phyloP scores from a whole-genome alignment of 2,888 invertebrate species.

The Rhamnusium bicolor region DNA sequence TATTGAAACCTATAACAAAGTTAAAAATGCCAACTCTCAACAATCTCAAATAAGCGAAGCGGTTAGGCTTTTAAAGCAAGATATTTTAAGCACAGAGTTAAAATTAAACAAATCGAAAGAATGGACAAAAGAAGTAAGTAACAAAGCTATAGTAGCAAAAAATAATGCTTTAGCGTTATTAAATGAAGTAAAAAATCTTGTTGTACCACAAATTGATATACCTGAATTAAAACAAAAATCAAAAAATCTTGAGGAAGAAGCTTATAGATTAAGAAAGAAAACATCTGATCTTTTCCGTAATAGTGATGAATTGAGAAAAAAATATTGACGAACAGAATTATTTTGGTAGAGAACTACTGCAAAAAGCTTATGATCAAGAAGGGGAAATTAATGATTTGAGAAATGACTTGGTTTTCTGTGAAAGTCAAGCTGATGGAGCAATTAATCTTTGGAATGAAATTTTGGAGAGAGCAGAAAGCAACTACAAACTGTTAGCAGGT shows the following conservation, averaged over 20 bases:
- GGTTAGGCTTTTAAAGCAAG: constrained; percentile 78
- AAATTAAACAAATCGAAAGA: constrained; percentile 81
- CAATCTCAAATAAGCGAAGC: constrained; percentile 75
- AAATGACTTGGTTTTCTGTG: constrained; percentile 84
- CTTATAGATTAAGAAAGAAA: constrained; percentile 75
- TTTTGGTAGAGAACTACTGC: constrained; percentile 79
- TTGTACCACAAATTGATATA: constrained; percentile 86
- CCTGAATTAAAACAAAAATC: constrained; percentile 81
- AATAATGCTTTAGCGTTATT: constrained; percentile 87
- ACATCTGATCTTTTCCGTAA: constrained; percentile 73
- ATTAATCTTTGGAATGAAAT: constrained; percentile 88
- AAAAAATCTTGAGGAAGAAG: constrained; percentile 79
- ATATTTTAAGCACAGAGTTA: constrained; percentile 79
- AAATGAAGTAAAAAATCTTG: constrained; percentile 84
- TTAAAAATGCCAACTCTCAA: constrained; percentile 76
- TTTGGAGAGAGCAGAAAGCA: constrained; percentile 85
- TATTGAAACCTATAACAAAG: constrained; percentile 84
- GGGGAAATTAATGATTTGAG: constrained; percentile 85
- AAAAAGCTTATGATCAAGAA: constrained; percentile 79
- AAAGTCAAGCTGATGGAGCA: constrained; percentile 84
- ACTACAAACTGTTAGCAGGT: constrained; percentile 83
- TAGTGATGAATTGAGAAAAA: constrained; percentile 75
- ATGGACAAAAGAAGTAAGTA: constrained; percentile 82
- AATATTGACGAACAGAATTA: constrained; percentile 78
- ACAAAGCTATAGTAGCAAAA: constrained; percentile 81